A percentile compares a stretch with the other conserved stretches of the same genome.
These are phyloP conservation scores for Tinea trinotella DNA, from an alignment of 2,888 invertebrate genomes.

Conservation along the genomic window DNA sequence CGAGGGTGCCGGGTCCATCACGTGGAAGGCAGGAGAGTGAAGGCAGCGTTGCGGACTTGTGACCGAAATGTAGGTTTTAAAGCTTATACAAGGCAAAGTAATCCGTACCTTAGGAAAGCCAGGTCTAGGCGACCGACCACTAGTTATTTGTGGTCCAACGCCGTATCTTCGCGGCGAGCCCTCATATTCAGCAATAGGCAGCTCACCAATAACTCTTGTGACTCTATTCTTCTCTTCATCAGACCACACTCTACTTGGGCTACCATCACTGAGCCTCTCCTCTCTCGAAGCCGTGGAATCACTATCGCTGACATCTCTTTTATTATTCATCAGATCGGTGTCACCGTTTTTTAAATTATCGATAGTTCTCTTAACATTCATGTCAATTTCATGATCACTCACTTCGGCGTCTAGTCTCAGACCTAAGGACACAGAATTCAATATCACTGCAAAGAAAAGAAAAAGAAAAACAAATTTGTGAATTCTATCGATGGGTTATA, in stretches of 20 bases:
- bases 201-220: conserved; percentile 81
- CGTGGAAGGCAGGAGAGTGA: too few relatives aligned
- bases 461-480: conserved; percentile 40
- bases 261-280: conserved; percentile 43
- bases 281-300: conserved; percentile 50
- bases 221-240: conserved; percentile 61
- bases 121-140: conserved; percentile 83
- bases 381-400: conserved; percentile 66
- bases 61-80: too few relatives aligned
- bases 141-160: conserved; percentile 77
- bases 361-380: conserved; percentile 65
- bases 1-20: too few relatives aligned
- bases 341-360: conserved; percentile 67
- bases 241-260: conserved; percentile 51
- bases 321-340: conserved; percentile 64
- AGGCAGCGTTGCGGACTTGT: too few relatives aligned
- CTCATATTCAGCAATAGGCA: conserved; percentile 95
- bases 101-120: conserved; percentile 87
- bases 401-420: conserved; percentile 67
- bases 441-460: conserved; percentile 70
- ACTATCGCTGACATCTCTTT: conserved; percentile 48
- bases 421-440: conserved; percentile 70
- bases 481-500: conserved; percentile 31
- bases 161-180: conserved; percentile 92
- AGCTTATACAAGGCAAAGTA: too few relatives aligned